These are phyloP conservation scores for Eugnorisma glareosa DNA, from an alignment of 2,888 invertebrate species.

Conservation along the genomic window DNA sequence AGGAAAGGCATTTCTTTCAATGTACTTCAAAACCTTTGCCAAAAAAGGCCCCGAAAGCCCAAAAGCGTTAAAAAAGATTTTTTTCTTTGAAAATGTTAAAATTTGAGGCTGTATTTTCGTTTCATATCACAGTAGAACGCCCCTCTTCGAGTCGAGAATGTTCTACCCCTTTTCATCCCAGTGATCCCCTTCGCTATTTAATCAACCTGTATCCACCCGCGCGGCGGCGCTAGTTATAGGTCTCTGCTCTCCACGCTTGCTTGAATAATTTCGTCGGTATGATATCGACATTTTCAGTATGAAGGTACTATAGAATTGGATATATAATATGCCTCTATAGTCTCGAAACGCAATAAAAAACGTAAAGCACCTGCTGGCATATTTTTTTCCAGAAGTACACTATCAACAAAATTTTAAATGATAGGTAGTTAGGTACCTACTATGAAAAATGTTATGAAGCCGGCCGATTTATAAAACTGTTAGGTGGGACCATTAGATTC, in stretches of 20 bases:
- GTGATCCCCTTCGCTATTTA: conserved; percentile 62
- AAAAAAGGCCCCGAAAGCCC: conserved; percentile 10
- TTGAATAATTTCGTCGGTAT: conserved; percentile 16
- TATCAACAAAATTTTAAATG: not conserved
- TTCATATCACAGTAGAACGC: conserved; percentile 36
- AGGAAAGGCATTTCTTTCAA: conserved; percentile 27
- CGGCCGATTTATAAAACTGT: not conserved
- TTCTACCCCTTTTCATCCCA: conserved; percentile 62
- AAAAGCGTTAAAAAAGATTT: conserved; percentile 2
- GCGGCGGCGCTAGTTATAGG: conserved; percentile 13
- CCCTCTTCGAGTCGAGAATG: conserved; percentile 52
- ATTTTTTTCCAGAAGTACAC: not conserved
- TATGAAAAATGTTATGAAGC: not conserved
- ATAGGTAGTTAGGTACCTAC: not conserved
- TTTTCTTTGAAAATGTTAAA: conserved; percentile 37
- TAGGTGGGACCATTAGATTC: not conserved
- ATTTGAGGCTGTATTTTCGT: conserved; percentile 38
- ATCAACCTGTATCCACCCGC: conserved; percentile 53
- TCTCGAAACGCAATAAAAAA: not conserved
- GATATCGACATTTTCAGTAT: conserved; percentile 20
- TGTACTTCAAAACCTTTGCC: conserved; percentile 6
- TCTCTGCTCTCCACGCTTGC: conserved; percentile 26
- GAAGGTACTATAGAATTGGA: not conserved
- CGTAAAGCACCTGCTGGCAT: not conserved
- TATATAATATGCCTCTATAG: no score